Evolutionary conservation across 2,797 vertebrate genomes (phyloP).

Genomic region (Meriones psammophilus): DNA sequence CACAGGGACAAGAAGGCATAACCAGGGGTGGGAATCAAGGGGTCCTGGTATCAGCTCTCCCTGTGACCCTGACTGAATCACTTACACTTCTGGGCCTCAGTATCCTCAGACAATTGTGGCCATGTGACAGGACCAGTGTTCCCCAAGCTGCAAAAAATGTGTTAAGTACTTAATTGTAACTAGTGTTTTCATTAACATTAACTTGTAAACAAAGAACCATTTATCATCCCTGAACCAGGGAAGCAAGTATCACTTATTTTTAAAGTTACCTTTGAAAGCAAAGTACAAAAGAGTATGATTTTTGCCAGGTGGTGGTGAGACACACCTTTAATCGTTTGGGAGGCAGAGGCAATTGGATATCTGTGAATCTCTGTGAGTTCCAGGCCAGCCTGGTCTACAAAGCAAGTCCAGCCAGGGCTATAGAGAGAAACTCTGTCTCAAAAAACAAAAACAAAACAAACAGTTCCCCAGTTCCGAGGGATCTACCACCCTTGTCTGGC

Average conservation of each 20-base stretch:
- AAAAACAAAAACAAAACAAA: not conserved
- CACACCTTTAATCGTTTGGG: too few relatives aligned
- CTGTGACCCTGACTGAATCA: not conserved
- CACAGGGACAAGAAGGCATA: not conserved
- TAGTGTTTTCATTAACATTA: slow-evolving; percentile 3
- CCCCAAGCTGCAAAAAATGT: not conserved
- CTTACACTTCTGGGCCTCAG: not conserved
- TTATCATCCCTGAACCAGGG: not conserved
- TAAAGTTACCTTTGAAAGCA: not conserved
- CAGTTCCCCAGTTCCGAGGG: not conserved
- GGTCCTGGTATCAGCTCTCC: not conserved
- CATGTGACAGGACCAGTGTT: not conserved
- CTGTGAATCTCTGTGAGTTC: too few relatives aligned
- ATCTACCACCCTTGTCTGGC: not conserved
- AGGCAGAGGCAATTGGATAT: too few relatives aligned
- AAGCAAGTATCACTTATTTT: not conserved
- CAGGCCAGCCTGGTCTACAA: too few relatives aligned
- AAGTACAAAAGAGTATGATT: not conserved
- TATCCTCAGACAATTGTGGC: not conserved
- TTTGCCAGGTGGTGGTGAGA: not conserved
- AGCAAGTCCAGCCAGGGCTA: too few relatives aligned
- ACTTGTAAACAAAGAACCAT: not conserved
- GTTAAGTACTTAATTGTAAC: not conserved
- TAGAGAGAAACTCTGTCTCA: too few relatives aligned
- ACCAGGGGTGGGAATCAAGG: not conserved